phyloP scores from a whole-genome alignment of 2,797 vertebrate genomes.

The Clarias fuscus region DNA sequence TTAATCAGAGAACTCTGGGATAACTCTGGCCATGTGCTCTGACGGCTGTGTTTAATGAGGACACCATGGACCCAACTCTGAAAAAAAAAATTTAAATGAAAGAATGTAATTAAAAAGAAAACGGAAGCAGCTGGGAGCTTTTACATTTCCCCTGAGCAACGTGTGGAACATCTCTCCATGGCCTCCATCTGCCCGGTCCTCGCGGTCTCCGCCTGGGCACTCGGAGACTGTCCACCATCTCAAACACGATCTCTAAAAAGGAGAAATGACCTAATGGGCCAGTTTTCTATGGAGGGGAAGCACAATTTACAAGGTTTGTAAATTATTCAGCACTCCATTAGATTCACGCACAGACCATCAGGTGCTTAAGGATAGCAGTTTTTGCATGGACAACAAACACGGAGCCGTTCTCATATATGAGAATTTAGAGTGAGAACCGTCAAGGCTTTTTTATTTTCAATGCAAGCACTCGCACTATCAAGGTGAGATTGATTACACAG shows the following conservation, averaged over 20 bases:
- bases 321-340: not conserved
- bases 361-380: not conserved
- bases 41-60: slow-evolving; percentile 1
- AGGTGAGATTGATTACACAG: too few relatives aligned
- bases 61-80: slow-evolving; percentile 3
- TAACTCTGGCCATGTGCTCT: not conserved
- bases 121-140: slow-evolving; percentile 16
- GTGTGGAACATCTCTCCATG: slow-evolving; percentile 3
- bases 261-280: not conserved
- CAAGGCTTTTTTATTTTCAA: too few relatives aligned
- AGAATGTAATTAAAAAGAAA: slow-evolving; percentile 12
- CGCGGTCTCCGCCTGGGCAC: not conserved
- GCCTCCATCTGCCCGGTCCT: not conserved
- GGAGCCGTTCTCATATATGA: not conserved
- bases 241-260: not conserved
- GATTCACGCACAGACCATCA: not conserved
- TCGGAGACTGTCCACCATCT: not conserved
- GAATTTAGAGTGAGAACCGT: too few relatives aligned
- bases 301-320: not conserved
- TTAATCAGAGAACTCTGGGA: slow-evolving; percentile 13
- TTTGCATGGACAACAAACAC: not conserved
- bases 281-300: not conserved
- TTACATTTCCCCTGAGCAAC: not conserved
- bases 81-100: slow-evolving; percentile 15
- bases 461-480: too few relatives aligned